Base-by-base conservation (phyloP, 2,888 invertebrate genomes). In the Drosophila ustulata region DNA sequence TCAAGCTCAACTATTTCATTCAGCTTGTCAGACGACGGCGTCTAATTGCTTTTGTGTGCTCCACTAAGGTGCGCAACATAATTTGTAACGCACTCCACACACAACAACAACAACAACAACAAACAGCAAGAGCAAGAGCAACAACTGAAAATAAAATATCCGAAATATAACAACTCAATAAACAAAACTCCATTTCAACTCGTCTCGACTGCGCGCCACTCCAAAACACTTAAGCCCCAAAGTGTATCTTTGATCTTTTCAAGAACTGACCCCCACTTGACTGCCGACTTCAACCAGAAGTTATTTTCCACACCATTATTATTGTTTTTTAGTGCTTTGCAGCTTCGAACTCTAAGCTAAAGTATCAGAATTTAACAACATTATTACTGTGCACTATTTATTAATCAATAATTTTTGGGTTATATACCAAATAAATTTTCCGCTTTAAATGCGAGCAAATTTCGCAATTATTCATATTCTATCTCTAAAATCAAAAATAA, bases 21-120 rank as follows among this genome's bases (percentile, higher is more conserved):
- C 75, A 87, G 75, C 63, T 71, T 83, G 83, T 88, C 89, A 83
- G 71, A 71, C 72, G 87, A 83, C 79, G 84, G 72, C 82, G 74
- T 84, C 87, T 87, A 87, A 87, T 87, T 89, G 88, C 86, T 87
- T 84, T 89, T 82, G 89, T 89, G 68, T 85, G 82, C 88, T 79
- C 86, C 82, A 85, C 80, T 77, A 82, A 88, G 86, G 88, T 82
- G 86, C 82, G 66, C 80, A 82, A 71, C 82, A 80, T 81, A 62
- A 81, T 81, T 80, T 81, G 78, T 74, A 78, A 71, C 69, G 73
- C 75, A 86, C 79, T 79, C 66, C 71, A 73, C 37, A 37, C 11
- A 45, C 18, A 18, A 1, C 18, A 18, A 18, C 18, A 18, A 18
- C 18, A 18, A 46, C n/a, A 41, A 32, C 43, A 59, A 18, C 26